phyloP scores from a whole-genome alignment of 2,888 invertebrate genomes.

The Adineta ricciae region DNA sequence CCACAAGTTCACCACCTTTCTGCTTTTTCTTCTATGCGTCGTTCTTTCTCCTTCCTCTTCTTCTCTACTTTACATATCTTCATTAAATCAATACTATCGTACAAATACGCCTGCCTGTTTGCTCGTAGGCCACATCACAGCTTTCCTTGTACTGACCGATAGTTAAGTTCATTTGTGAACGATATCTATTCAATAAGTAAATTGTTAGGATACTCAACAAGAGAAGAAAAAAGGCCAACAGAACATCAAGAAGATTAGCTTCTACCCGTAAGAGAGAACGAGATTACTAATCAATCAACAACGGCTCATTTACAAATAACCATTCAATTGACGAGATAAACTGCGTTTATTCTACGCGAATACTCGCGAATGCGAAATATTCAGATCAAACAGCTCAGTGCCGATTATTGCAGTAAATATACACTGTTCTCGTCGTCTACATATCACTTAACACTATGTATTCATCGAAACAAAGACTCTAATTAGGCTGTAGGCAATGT shows the following conservation, averaged over 20 bases:
- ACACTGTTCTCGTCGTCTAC: too few relatives aligned
- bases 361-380: background rate
- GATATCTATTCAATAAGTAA: background rate
- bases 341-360: background rate
- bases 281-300: background rate
- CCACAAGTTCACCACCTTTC: background rate
- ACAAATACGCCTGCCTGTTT: background rate
- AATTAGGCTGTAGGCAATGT: too few relatives aligned
- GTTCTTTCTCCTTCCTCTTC: background rate
- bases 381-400: background rate
- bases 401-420: too few relatives aligned
- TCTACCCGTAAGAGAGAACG: background rate
- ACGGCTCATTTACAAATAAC: background rate
- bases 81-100: background rate
- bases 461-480: too few relatives aligned
- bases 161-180: background rate
- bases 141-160: background rate
- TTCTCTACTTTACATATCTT: background rate
- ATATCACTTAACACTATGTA: too few relatives aligned
- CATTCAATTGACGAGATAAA: background rate
- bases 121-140: background rate
- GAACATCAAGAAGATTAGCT: background rate
- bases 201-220: background rate
- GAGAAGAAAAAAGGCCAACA: background rate
- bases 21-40: background rate